Conservation (phyloP, 2,797 vertebrate genomes). For the Diglossa cyanea region DNA sequence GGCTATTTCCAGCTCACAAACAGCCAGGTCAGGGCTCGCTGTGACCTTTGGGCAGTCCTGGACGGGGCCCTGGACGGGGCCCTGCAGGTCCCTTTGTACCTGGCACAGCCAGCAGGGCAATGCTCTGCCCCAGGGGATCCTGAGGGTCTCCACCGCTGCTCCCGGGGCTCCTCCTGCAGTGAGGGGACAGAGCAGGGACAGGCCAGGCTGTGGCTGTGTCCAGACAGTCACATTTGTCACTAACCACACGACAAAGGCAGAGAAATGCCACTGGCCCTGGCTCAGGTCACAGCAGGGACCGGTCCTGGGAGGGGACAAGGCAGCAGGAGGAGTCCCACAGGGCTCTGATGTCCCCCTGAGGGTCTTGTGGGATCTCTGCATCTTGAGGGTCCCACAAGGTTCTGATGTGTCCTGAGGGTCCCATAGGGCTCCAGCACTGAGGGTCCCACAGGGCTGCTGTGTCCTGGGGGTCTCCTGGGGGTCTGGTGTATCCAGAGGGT, state of each 20-base stretch:
- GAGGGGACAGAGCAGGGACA: background rate
- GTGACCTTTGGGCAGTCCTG: background rate
- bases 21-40: background rate
- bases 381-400: background rate
- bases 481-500: background rate
- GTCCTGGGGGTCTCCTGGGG: too few species aligned
- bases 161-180: background rate
- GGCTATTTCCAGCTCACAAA: conserved; percentile 47
- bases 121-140: accelerated
- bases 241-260: background rate
- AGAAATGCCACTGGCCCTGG: background rate
- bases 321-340: accelerated
- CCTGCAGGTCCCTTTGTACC: background rate
- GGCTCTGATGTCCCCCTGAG: background rate
- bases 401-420: background rate
- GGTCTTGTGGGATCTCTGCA: too few species aligned
- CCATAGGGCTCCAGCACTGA: background rate
- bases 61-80: background rate
- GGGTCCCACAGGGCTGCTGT: too few species aligned
- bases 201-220: background rate
- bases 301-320: background rate
- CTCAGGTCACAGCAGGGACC: background rate
- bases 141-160: background rate
- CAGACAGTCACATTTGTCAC: background rate
- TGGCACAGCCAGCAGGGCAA: accelerated